phyloP scores from a whole-genome alignment of 2,113 vertebrate species.

The Cygnus buccinator region DNA sequence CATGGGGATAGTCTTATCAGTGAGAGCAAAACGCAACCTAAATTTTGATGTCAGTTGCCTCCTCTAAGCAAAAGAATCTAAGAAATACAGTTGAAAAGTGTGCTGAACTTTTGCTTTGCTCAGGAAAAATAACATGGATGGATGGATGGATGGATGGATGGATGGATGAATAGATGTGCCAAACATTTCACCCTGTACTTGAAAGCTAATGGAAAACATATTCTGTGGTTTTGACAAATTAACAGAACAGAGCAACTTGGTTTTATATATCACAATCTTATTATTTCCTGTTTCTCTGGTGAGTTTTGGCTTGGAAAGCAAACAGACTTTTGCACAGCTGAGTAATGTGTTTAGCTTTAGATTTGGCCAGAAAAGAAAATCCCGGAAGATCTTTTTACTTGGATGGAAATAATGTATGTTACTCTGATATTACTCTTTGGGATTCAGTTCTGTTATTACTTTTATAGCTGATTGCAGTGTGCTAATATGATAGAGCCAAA shows the following conservation, averaged over 20 bases:
- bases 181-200: not conserved
- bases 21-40: not conserved
- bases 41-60: not conserved
- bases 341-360: slow-evolving; percentile 56
- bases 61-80: not conserved
- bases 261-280: slow-evolving; percentile 30
- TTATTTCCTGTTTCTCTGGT: slow-evolving; percentile 61
- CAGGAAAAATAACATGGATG: not conserved
- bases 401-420: slow-evolving; percentile 40
- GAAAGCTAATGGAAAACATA: slow-evolving; percentile 60
- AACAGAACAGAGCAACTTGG: slow-evolving; percentile 16
- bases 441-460: slow-evolving; percentile 19
- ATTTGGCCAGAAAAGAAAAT: slow-evolving; percentile 49
- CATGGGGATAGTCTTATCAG: not conserved
- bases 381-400: not conserved
- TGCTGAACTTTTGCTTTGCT: not conserved
- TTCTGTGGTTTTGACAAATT: slow-evolving; percentile 47
- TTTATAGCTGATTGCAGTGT: slow-evolving; percentile 25
- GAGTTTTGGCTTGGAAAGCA: slow-evolving; percentile 36
- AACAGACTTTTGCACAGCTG: slow-evolving; percentile 36
- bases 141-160: not conserved
- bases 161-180: not conserved
- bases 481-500: not conserved
- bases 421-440: not conserved
- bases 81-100: not conserved